These are phyloP conservation scores for Prionchulus punctatus DNA, from an alignment of 2,888 invertebrate genomes.

Conservation along the genomic window DNA sequence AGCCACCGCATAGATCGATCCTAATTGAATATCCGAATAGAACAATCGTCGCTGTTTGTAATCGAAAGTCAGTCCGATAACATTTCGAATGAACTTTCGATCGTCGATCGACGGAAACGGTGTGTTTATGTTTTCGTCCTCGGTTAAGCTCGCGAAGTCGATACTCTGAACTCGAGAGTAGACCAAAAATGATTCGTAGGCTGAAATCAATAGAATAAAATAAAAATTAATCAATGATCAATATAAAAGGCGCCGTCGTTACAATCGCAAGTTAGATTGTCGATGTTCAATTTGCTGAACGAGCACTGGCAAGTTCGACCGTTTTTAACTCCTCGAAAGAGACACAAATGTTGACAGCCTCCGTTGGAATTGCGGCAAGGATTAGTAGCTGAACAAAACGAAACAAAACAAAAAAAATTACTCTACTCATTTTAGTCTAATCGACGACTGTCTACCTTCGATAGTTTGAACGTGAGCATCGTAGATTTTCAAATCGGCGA, in stretches of 20 bases:
- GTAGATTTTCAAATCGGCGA: background rate
- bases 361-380: constrained; percentile 50
- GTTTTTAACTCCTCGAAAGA: constrained; percentile 45
- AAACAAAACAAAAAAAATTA: background rate
- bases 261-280: constrained; percentile 52
- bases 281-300: constrained; percentile 53
- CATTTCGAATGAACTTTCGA: constrained; percentile 58
- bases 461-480: background rate
- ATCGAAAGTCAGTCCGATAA: constrained; percentile 66
- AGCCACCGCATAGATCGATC: constrained; percentile 60
- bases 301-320: constrained; percentile 50
- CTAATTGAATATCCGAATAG: constrained; percentile 74
- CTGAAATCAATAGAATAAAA: constrained; percentile 34
- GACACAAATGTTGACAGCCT: constrained; percentile 60
- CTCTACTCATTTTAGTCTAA: too few species aligned
- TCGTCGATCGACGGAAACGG: constrained; percentile 58
- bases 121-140: constrained; percentile 53
- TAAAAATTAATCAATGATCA: constrained; percentile 5
- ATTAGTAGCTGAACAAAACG: constrained; percentile 41
- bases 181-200: constrained; percentile 62
- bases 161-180: constrained; percentile 63
- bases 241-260: constrained; percentile 15
- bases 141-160: constrained; percentile 59
- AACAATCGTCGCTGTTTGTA: constrained; percentile 52
- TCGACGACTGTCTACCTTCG: background rate